Evolutionary conservation across 1,140 invertebrate genomes (phyloP).

Genomic region (Atta texana): DNA sequence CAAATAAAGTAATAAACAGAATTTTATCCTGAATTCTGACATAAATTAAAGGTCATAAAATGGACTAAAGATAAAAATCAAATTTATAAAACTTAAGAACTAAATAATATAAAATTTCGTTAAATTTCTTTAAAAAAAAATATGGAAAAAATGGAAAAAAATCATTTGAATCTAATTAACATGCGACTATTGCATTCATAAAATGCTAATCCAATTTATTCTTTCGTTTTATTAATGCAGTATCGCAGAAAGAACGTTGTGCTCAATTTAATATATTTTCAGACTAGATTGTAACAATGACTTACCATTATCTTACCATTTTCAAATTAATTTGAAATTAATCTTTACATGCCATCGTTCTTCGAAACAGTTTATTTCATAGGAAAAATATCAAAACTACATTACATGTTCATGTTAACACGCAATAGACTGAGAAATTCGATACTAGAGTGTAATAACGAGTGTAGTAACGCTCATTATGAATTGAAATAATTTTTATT

Average conservation of each 20-base stretch:
- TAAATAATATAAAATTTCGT: neutral
- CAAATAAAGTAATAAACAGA: neutral
- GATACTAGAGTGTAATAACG: neutral
- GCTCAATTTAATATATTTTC: neutral
- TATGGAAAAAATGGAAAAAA: neutral
- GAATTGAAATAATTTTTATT: neutral
- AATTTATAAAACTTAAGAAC: neutral
- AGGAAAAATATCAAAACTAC: neutral
- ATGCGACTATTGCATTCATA: neutral
- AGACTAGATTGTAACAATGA: neutral
- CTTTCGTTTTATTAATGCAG: neutral
- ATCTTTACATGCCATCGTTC: constrained; percentile 7
- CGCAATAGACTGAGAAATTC: neutral
- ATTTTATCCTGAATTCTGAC: neutral
- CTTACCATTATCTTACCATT: neutral
- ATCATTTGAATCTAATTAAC: neutral
- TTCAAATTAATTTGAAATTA: neutral
- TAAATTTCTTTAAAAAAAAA: constrained; percentile 5
- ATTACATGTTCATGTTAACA: neutral
- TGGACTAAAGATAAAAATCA: neutral
- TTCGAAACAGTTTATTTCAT: neutral
- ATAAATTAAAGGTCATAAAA: neutral
- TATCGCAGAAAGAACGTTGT: neutral
- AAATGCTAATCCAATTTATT: neutral
- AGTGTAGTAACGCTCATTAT: neutral